A percentile compares a stretch with the other conserved stretches of the same genome.
Conservation (phyloP, 1,140 invertebrate genomes). For the Trichonephila clavata region DNA sequence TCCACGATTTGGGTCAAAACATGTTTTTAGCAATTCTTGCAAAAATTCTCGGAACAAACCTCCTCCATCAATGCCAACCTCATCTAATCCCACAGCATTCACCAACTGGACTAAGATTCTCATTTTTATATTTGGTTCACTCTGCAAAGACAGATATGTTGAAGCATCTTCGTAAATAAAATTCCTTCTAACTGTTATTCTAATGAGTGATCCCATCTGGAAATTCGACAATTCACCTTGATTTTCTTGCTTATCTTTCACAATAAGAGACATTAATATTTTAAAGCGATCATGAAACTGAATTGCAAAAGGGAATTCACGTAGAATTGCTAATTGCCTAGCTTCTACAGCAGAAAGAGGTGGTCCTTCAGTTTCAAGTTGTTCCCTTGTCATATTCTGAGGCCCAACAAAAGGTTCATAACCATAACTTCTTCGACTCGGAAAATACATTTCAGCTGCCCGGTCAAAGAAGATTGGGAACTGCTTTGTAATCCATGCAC, state of each 20-base stretch:
- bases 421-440: conserved; percentile 82
- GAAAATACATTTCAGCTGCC: conserved; percentile 83
- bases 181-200: conserved; percentile 91
- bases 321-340: conserved; percentile 91
- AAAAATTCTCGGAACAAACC: conserved; percentile 94
- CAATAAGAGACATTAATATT: conserved; percentile 81
- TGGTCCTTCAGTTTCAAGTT: conserved; percentile 87
- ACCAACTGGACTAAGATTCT: conserved; percentile 94
- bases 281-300: conserved; percentile 92
- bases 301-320: conserved; percentile 96
- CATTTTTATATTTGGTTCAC: conserved; percentile 92
- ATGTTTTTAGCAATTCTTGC: conserved; percentile 94
- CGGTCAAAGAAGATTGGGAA: conserved; percentile 85
- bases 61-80: conserved; percentile 97
- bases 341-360: conserved; percentile 94
- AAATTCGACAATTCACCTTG: conserved; percentile 88
- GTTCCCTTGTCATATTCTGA: conserved; percentile 84
- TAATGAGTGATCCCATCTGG: conserved; percentile 87
- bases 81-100: conserved; percentile 93
- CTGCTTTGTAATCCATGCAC: conserved; percentile 89
- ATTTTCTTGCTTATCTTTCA: conserved; percentile 86
- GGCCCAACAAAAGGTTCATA: conserved; percentile 85
- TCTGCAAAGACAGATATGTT: conserved; percentile 94
- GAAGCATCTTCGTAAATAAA: conserved; percentile 99
- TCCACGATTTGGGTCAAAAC: conserved; percentile 97